These are phyloP conservation scores for Aethes cnicana DNA, from an alignment of 2,888 invertebrate species.

Conservation along the genomic window DNA sequence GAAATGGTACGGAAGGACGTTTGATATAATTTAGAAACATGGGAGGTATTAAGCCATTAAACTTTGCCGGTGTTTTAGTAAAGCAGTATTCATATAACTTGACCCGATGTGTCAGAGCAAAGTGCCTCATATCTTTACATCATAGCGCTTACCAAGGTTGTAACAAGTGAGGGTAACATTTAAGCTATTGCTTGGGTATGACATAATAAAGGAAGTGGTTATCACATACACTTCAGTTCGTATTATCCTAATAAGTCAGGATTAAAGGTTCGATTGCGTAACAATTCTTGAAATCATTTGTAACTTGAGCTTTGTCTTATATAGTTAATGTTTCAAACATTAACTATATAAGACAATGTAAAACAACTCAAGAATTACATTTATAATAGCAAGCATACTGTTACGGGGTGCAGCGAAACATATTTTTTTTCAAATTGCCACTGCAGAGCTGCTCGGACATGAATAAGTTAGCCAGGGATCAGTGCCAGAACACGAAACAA, in stretches of 20 bases:
- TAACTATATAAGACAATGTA: no score
- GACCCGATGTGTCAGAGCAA: slow-evolving; percentile 23
- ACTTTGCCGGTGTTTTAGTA: not conserved
- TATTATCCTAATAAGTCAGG: not conserved
- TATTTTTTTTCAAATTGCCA: slow-evolving; percentile 4
- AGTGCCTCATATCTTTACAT: slow-evolving; percentile 28
- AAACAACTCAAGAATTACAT: no score
- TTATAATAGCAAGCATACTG: no score
- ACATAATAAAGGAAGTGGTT: slow-evolving; percentile 12
- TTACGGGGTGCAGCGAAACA: no score
- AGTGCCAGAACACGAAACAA: slow-evolving; percentile 73
- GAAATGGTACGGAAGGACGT: not conserved
- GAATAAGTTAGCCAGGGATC: slow-evolving; percentile 62
- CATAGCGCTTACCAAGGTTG: slow-evolving; percentile 16
- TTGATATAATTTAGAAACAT: not conserved
- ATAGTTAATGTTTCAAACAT: no score
- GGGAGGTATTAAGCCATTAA: slow-evolving; percentile 9
- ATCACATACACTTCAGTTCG: not conserved
- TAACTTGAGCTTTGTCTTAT: no score
- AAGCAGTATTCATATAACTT: slow-evolving; percentile 22
- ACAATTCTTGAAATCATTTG: no score
- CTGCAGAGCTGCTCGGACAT: slow-evolving; percentile 39
- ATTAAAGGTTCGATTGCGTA: no score
- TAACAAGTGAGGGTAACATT: slow-evolving; percentile 13
- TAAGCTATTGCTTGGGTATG: slow-evolving; percentile 10